A percentile compares a stretch with the other conserved stretches of the same genome.
Evolutionary conservation across 1,140 invertebrate species (phyloP).

Genomic region (Hesperophylax magnus): DNA sequence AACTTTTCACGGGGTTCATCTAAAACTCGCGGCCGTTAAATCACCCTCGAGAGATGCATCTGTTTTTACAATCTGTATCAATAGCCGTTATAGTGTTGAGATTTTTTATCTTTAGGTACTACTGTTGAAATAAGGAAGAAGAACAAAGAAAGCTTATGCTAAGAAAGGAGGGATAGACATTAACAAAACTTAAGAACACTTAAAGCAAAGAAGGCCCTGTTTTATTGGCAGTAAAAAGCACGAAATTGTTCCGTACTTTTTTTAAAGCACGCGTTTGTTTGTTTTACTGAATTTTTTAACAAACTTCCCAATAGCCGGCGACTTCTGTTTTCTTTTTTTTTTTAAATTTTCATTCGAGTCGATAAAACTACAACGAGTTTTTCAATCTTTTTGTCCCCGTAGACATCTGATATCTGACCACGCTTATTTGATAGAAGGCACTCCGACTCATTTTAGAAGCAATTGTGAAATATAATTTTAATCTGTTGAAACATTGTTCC

Average conservation of each 20-base stretch:
- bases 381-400: too few species aligned
- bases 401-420: too few species aligned
- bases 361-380: too few species aligned
- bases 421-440: too few species aligned
- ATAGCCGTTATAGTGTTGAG: constrained; percentile 36
- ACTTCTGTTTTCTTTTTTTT: too few species aligned
- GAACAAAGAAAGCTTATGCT: not conserved
- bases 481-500: too few species aligned
- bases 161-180: not conserved
- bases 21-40: constrained; percentile 48
- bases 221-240: constrained; percentile 28
- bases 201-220: constrained; percentile 6
- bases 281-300: not conserved
- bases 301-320: too few species aligned
- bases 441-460: too few species aligned
- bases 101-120: constrained; percentile 8
- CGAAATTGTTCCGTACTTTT: not conserved
- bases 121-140: not conserved
- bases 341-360: too few species aligned
- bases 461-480: too few species aligned
- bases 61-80: constrained; percentile 55
- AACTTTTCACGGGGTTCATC: constrained; percentile 32
- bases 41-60: constrained; percentile 47
- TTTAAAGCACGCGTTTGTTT: constrained; percentile 11
- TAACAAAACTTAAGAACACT: not conserved